Evolutionary conservation across 1,140 invertebrate species (phyloP).

Genomic region (Mercenaria mercenaria): DNA sequence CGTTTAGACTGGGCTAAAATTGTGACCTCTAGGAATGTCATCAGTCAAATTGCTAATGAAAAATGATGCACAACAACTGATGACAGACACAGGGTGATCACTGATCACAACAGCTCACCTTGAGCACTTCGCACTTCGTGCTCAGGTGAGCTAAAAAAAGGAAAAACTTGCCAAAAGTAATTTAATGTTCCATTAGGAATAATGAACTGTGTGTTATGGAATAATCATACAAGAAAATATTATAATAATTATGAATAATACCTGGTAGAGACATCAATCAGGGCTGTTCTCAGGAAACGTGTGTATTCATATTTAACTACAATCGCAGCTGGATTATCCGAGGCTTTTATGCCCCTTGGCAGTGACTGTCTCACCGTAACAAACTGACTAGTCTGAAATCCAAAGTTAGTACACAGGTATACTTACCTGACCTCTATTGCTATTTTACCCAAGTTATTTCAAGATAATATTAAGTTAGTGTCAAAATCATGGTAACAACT

Average conservation of each 20-base stretch:
- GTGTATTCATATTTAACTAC: conserved; percentile 37
- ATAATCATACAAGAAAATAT: background rate
- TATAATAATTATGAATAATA: background rate
- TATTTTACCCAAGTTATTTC: too few relatives aligned
- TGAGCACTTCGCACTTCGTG: too few relatives aligned
- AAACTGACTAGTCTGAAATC: conserved; percentile 46
- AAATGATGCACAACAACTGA: too few relatives aligned
- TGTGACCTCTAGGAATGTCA: too few relatives aligned
- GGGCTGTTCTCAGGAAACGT: conserved; percentile 8
- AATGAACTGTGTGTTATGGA: background rate
- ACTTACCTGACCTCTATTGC: background rate
- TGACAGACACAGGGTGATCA: too few relatives aligned
- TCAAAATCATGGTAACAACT: too few relatives aligned
- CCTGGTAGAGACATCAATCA: conserved; percentile 61
- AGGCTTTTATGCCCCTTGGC: conserved; percentile 3
- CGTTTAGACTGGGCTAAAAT: too few relatives aligned
- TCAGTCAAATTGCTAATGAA: too few relatives aligned
- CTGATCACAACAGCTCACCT: too few relatives aligned
- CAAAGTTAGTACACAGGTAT: background rate
- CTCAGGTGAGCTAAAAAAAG: too few relatives aligned
- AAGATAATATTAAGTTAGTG: too few relatives aligned
- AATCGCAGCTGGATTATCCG: conserved; percentile 26
- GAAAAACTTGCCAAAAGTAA: too few relatives aligned
- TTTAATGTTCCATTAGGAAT: background rate
- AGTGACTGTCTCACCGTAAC: conserved; percentile 48